Evolutionary conservation across 2,113 vertebrate species (phyloP).

Genomic region (Xenotilapia flavipinnis): DNA sequence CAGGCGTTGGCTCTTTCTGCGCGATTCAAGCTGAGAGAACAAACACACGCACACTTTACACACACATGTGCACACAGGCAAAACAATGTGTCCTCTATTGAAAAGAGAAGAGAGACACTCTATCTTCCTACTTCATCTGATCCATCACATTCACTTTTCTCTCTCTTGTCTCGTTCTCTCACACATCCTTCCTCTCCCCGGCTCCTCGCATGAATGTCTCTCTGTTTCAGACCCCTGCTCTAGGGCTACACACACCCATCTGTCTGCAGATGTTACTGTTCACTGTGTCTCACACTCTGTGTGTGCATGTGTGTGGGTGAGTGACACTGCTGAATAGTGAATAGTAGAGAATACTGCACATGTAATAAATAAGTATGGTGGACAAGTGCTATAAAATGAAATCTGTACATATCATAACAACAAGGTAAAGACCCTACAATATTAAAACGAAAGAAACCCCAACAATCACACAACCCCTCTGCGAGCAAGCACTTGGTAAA

Average conservation of each 20-base stretch:
- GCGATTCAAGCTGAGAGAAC: constrained; percentile 13
- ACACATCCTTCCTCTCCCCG: constrained; percentile 69
- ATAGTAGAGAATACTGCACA: constrained; percentile 18
- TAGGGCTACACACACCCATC: constrained; percentile 65
- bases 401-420: neutral
- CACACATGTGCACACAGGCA: constrained; percentile 35
- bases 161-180: constrained; percentile 54
- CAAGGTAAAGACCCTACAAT: neutral
- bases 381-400: neutral
- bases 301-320: constrained; percentile 25
- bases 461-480: neutral
- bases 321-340: constrained; percentile 27
- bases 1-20: constrained; percentile 30
- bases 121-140: constrained; percentile 70
- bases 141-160: constrained; percentile 57
- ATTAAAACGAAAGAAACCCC: neutral
- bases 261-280: constrained; percentile 70
- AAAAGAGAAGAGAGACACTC: constrained; percentile 62
- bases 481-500: neutral
- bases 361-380: neutral
- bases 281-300: constrained; percentile 17
- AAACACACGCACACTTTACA: constrained; percentile 34
- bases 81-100: constrained; percentile 73
- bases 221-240: constrained; percentile 66
- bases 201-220: constrained; percentile 66